phyloP scores from a whole-genome alignment of 1,140 invertebrate genomes.

The Cyclargus thomasi region DNA sequence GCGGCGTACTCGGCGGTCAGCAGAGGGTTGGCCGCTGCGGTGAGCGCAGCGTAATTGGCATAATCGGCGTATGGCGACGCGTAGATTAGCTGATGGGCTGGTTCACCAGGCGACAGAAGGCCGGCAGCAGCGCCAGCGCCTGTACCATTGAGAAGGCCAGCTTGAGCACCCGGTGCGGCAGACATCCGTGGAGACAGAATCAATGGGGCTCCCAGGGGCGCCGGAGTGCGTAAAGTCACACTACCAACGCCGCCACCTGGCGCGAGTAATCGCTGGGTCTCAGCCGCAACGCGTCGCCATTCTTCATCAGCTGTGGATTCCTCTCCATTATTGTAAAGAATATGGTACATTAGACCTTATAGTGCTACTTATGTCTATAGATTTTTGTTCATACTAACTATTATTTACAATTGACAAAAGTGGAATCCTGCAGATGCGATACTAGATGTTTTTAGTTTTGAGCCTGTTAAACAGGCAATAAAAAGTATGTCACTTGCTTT shows the following conservation, averaged over 20 bases:
- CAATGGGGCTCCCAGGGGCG: slow-evolving; percentile 87
- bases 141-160: slow-evolving; percentile 79
- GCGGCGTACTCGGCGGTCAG: slow-evolving; percentile 87
- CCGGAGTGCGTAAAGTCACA: slow-evolving; percentile 80
- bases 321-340: slow-evolving; percentile 37
- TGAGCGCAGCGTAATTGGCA: slow-evolving; percentile 88
- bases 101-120: slow-evolving; percentile 76
- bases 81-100: slow-evolving; percentile 84
- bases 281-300: slow-evolving; percentile 84
- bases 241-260: slow-evolving; percentile 76
- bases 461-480: background rate
- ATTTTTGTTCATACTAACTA: background rate
- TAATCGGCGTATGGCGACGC: slow-evolving; percentile 88
- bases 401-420: background rate
- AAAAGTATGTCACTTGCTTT: background rate
- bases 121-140: slow-evolving; percentile 78
- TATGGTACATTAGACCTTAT: background rate
- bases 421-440: no score
- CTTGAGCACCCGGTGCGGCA: slow-evolving; percentile 85
- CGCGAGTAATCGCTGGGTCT: slow-evolving; percentile 84
- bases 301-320: slow-evolving; percentile 83
- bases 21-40: slow-evolving; percentile 84
- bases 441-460: no score
- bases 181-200: slow-evolving; percentile 90
- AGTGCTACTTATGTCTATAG: background rate